Evolutionary conservation across 2,797 vertebrate species (phyloP).

Genomic region (Nyctalus aviator): DNA sequence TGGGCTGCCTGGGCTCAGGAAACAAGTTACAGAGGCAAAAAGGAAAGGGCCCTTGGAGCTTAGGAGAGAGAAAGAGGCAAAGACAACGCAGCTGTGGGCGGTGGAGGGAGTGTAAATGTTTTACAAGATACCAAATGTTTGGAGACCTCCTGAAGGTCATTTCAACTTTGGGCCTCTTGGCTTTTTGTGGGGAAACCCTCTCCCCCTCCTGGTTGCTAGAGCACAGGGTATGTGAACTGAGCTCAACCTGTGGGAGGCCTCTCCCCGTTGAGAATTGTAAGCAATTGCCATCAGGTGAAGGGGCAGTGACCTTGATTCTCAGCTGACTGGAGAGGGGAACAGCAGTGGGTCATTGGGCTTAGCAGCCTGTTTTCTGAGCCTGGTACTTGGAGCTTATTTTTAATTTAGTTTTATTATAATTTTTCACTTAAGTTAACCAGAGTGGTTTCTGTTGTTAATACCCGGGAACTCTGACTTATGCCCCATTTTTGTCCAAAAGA

Average conservation of each 20-base stretch:
- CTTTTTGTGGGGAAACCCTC: background rate
- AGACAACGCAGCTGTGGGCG: background rate
- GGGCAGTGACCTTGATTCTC: background rate
- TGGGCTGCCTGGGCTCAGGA: background rate
- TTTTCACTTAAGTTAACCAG: background rate
- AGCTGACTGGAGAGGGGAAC: background rate
- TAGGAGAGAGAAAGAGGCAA: background rate
- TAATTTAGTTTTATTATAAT: no score
- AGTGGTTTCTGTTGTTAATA: background rate
- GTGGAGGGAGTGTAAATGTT: background rate
- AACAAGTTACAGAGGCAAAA: background rate
- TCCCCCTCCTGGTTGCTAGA: background rate
- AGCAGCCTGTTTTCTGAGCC: background rate
- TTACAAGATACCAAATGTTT: background rate
- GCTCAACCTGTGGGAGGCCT: background rate
- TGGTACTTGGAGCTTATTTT: background rate
- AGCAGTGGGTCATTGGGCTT: background rate
- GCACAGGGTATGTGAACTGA: background rate
- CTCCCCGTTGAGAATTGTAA: background rate
- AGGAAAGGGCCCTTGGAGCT: background rate
- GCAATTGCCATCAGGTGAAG: background rate
- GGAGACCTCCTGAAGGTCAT: background rate
- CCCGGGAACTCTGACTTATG: constrained; percentile 5
- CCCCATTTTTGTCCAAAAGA: background rate
- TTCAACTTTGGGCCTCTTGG: background rate